These are phyloP conservation scores for Pilophorus perplexus DNA, from an alignment of 2,888 invertebrate species.

Conservation along the genomic window DNA sequence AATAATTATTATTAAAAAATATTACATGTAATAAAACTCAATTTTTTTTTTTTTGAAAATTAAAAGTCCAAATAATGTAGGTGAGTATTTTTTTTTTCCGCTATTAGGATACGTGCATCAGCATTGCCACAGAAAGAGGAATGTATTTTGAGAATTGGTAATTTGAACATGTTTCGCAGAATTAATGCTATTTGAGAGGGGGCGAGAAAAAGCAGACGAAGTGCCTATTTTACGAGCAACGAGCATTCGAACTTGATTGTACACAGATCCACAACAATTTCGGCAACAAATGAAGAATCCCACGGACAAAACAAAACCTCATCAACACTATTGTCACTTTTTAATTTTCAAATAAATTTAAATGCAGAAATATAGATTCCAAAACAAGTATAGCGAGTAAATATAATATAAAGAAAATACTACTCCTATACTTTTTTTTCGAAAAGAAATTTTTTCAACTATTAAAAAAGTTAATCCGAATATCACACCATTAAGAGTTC, in stretches of 20 bases:
- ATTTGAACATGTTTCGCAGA: no score
- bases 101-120: no score
- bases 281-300: conserved; percentile 4
- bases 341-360: conserved; percentile 19
- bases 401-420: conserved; percentile 22
- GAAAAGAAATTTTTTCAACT: conserved; percentile 14
- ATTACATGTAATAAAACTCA: conserved; percentile 21
- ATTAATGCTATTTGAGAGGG: no score
- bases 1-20: conserved; percentile 15
- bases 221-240: no score
- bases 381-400: conserved; percentile 11
- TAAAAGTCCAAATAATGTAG: conserved; percentile 24
- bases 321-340: conserved; percentile 9
- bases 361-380: conserved; percentile 12
- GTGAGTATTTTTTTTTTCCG: conserved; percentile 5
- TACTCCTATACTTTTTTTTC: conserved; percentile 21
- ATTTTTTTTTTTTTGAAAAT: conserved; percentile 1
- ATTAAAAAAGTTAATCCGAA: conserved; percentile 36
- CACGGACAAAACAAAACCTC: conserved; percentile 9
- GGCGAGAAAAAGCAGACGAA: no score
- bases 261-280: no score
- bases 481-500: conserved; percentile 34
- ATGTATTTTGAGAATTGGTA: no score
- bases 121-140: no score
- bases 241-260: no score